phyloP scores from a whole-genome alignment of 2,113 vertebrate genomes.

The Garra rufa region DNA sequence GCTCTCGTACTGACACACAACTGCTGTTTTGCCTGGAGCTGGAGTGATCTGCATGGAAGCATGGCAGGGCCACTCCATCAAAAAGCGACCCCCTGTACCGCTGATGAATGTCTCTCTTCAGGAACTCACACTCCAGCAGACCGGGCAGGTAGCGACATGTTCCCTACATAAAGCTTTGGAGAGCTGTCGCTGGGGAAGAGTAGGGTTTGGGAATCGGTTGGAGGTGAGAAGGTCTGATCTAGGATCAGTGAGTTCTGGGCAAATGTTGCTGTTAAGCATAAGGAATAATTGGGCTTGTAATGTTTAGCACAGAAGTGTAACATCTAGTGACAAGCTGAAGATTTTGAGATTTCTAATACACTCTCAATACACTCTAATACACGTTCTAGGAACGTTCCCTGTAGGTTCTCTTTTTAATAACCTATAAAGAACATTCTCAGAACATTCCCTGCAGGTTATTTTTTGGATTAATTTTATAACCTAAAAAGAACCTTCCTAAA shows the following conservation, averaged over 20 bases:
- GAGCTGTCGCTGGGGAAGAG: background rate
- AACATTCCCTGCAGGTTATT: too few species aligned
- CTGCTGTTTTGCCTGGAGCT: slow-evolving; percentile 50
- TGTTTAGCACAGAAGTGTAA: too few species aligned
- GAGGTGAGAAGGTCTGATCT: background rate
- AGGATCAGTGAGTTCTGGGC: too few species aligned
- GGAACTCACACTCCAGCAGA: background rate
- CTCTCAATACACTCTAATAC: too few species aligned
- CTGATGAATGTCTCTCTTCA: slow-evolving; percentile 39
- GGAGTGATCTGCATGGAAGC: slow-evolving; percentile 52
- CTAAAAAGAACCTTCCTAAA: too few species aligned
- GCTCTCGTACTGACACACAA: slow-evolving; percentile 35
- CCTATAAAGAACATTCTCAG: too few species aligned
- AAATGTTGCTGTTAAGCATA: background rate
- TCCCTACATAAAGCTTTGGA: background rate
- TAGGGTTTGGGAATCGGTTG: background rate
- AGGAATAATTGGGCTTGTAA: too few species aligned
- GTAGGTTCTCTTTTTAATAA: too few species aligned
- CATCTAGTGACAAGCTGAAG: too few species aligned
- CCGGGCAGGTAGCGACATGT: slow-evolving; percentile 20
- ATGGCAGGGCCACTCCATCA: slow-evolving; percentile 54
- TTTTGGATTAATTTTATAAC: too few species aligned
- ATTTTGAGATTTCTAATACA: too few species aligned
- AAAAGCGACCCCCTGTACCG: slow-evolving; percentile 35
- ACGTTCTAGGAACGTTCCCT: too few species aligned